Base-by-base conservation (phyloP, 2,888 invertebrate genomes). In the Thymelicus sylvestris region DNA sequence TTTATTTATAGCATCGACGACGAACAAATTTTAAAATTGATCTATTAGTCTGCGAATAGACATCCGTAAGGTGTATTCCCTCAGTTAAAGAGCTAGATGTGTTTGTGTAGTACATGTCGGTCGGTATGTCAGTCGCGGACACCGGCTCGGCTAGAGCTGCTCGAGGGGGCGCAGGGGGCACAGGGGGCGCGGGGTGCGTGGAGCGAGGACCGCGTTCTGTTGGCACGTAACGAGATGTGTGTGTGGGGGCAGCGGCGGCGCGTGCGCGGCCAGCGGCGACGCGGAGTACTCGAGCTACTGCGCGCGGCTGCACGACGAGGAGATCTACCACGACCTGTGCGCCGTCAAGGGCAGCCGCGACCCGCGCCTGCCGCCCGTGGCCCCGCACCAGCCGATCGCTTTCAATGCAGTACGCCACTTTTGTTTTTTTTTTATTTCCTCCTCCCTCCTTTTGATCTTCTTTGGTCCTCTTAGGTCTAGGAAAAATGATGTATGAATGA, bases 281-380 rank as follows among this genome's bases (percentile, higher is more conserved):
- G 95, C 94, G 80, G 95, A 95, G 85, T 96, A 96, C 88, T 95
- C 95, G 82, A 95, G 95, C 90, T 95, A 94, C 92, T 95, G 95
- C 94, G 95, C 96, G 89, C 95, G 96, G 90, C 94, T 96, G 86
- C 96, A 96, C 94, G 97, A 97, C 88, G 98, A 98, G 91, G 97
- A 98, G 94, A 97, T 98, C 91, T 98, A 98, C 95, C 98, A 98
- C 94, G 98, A 98, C 95, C 95, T 98, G 86, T 98, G 97, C 95
- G 96, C 96, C 81, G 95, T 97, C 85, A 95, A 95, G 91, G 91
- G 90, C 81, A 41, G 88, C 91, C 79, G 90, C 89, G 69, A 69
- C 38, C 63, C 63, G 81, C 89, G 92, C 85, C 93, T 92, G 82
- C 92, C 91, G 88, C 93, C 93, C 88, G 90, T 92, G 86, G 77